Conservation (phyloP, 2,888 invertebrate species). For the Leucania comma region DNA sequence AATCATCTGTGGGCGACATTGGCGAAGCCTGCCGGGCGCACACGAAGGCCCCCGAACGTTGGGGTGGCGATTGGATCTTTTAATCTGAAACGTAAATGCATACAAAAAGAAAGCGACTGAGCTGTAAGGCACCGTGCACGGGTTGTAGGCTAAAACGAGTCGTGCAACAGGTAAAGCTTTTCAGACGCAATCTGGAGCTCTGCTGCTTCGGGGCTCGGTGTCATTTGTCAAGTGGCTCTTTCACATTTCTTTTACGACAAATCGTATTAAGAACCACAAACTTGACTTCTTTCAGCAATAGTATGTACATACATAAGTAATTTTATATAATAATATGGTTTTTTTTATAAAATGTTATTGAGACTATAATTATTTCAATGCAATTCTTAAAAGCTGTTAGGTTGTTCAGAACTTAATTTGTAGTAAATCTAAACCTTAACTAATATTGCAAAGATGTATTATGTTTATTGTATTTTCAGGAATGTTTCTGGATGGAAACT, state of each 20-base stretch:
- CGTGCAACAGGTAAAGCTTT: constrained; percentile 86
- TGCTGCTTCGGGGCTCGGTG: constrained; percentile 32
- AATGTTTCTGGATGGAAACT: background rate
- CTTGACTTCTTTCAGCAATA: background rate
- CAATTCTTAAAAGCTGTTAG: background rate
- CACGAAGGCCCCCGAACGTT: constrained; percentile 80
- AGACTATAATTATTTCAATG: too few relatives aligned
- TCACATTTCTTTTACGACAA: background rate
- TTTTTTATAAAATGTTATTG: background rate
- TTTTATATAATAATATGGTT: background rate
- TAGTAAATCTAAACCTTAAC: background rate
- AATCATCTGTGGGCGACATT: constrained; percentile 74
- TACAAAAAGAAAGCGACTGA: constrained; percentile 86
- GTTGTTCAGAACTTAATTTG: background rate
- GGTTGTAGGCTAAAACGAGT: constrained; percentile 74
- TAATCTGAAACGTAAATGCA: constrained; percentile 91
- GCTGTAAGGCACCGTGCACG: constrained; percentile 81
- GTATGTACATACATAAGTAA: background rate
- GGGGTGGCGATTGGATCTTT: constrained; percentile 89
- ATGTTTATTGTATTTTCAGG: background rate
- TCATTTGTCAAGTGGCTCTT: constrained; percentile 41
- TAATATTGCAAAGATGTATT: background rate
- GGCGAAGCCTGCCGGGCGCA: constrained; percentile 78
- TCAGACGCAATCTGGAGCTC: constrained; percentile 52
- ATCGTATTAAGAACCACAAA: background rate